Evolutionary conservation across 2,888 invertebrate species (phyloP), one percentile per base, ranked within the genome.

Genomic region (Brachyopa scutellaris): DNA sequence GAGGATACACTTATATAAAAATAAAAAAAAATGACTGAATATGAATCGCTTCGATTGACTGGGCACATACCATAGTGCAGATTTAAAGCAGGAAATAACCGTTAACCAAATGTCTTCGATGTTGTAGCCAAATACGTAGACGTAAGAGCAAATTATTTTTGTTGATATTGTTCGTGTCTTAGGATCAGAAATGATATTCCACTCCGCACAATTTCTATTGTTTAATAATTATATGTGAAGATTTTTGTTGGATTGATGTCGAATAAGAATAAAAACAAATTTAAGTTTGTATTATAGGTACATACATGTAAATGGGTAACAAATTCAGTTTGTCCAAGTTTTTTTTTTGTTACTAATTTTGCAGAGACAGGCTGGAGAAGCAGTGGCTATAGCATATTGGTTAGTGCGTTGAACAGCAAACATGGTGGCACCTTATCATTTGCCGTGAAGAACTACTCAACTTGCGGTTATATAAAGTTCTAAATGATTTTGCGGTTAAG

Each of bases 1-100:
- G 96, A 96, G 91, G 96, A 96, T 87, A 96, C 96, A 9, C 92
- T 96, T 61, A 95, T 96, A 85, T 96, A 94, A 93, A 88, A 89
- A 86, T n/a, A n/a, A 88, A 15, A 31, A n/a, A 62, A 26, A 62
- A 40, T 29, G 67, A 74, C 74, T 80, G 79, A 69, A 57, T 36
- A 8, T 0, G 9, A 42, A 51, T 38, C 7, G 59, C 19, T 76
- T 61, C 49, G 57, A 73, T 55, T 47, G 67, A 73, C 61, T 79
- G 59, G 51, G 11, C 64, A 49, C 49, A 11, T 9, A 29, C 5
- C 13, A 7, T 15, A 23, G 21, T 40, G 36, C 17, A 36, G 13
- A 33, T 13, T 26, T 2, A 29, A 59, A 33, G 29, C 42, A 26
- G 59, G 66, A 73, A 57, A 57, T 49, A 17, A 31, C n/a, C 8